Evolutionary conservation across 2,113 vertebrate species (phyloP), one percentile per base, ranked within the genome.

Genomic region (Astatoreochromis straeleni): DNA sequence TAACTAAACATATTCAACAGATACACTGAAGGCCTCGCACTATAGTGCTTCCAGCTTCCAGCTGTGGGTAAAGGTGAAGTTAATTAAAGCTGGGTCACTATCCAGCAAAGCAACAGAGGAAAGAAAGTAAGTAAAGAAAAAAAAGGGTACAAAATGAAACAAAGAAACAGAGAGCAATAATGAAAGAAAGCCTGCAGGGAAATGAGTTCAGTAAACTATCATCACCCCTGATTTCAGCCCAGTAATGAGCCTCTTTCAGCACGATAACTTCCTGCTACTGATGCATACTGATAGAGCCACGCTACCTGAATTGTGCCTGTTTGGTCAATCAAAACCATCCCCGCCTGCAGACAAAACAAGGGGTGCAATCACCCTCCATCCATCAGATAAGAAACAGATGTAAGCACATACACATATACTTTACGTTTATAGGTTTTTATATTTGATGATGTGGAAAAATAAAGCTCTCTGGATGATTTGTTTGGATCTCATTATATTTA

Each of bases 301-400:
- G 81, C 92, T 92, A 92, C 90, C 90, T 96, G 93, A 96, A 95
- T 91, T 83, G 83, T 94, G 95, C 95, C 94, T 93, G 75, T 91
- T 87, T 35, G 84, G 85, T 87, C 85, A 92, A 96, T 96, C 95
- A 90, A 93, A 96, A 91, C 90, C 80, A 89, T 92, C 87, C 51
- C 79, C 4, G 85, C 81, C 87, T 92, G 87, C 82, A 96, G 95
- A 95, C 94, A 94, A 92, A 96, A 96, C 94, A 96, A 86, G 85
- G 81, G 85, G 85, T 49, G 84, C 91, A 94, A 94, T 94, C 92
- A 88, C 84, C 86, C 81, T 92, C 73, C 58, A 84, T 80, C 80
- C 85, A 94, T 95, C 91, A 93, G 93, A 96, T 95, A 92, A 93
- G 79, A 90, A 94, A 88, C 95, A 94, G 92, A 94, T 92, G 93